Percentiles rank a stretch among this genome's conserved stretches.
These are phyloP conservation scores for Okapia johnstoni DNA, from an alignment of 2,113 vertebrate species.

Conservation along the genomic window DNA sequence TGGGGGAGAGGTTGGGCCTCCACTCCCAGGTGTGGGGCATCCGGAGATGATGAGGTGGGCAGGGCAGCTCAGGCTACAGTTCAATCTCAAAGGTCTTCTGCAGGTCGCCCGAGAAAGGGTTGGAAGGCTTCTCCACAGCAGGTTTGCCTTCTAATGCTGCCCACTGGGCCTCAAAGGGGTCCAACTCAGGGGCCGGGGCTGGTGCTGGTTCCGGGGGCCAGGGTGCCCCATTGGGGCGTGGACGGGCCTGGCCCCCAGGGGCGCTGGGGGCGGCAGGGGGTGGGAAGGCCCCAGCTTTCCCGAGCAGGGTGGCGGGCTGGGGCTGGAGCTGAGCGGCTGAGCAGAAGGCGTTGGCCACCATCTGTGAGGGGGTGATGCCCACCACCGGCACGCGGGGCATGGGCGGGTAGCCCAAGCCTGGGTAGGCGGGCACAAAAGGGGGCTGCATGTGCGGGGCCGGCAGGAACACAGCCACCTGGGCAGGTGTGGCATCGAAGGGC, in stretches of 20 bases:
- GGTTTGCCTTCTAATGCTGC: constrained; percentile 89
- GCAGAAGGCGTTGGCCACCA: constrained; percentile 95
- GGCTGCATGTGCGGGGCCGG: constrained; percentile 84
- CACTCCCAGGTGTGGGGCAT: not conserved
- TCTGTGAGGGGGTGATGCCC: constrained; percentile 94
- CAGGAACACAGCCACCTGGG: constrained; percentile 83
- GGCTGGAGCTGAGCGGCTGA: constrained; percentile 83
- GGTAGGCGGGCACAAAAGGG: constrained; percentile 85
- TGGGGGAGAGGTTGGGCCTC: not conserved
- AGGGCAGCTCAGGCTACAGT: constrained; percentile 79
- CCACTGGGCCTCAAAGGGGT: constrained; percentile 94
- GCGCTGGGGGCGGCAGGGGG: constrained; percentile 67
- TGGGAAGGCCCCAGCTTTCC: constrained; percentile 77
- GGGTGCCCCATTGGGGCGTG: constrained; percentile 78
- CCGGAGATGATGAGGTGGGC: not conserved
- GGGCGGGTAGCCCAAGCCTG: constrained; percentile 83
- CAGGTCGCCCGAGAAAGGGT: constrained; percentile 91
- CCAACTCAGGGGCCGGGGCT: constrained; percentile 77
- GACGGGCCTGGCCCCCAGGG: constrained; percentile 56
- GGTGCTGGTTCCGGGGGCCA: constrained; percentile 87
- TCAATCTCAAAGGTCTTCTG: constrained; percentile 95
- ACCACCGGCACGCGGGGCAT: constrained; percentile 88
- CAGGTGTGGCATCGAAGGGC: constrained; percentile 82
- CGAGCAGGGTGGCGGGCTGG: constrained; percentile 68
- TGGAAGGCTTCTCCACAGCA: constrained; percentile 79